Evolutionary conservation across 2,888 invertebrate genomes (phyloP), one percentile per base, ranked within the genome.

Genomic region (Gari tellinella): DNA sequence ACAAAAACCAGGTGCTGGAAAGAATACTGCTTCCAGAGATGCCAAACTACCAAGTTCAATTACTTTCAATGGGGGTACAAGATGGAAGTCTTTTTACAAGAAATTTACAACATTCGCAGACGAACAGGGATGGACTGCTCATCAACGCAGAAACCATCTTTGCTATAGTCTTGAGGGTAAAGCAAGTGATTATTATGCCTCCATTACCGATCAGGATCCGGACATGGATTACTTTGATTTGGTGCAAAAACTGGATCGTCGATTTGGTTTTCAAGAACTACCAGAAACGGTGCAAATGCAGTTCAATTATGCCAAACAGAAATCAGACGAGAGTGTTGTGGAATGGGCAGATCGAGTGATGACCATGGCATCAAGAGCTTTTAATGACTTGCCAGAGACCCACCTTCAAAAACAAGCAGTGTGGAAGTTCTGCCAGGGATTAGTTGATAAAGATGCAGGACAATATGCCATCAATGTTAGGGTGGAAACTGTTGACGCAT

Each of bases 281-380:
- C 56, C 57, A 12, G 65, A 65, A 56, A 60, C 66, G 12, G 38
- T 46, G 8, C 25, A 14, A 15, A 46, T 58, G 4, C 41, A n/a
- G 5, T 66, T 60, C 31, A 23, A 26, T 14, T 25, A 58, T 25
- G 57, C 65, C 10, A 3, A n/a, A 2, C 66, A 66, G 31, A n/a
- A 8, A 0, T 15, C n/a, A 10, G 58, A 51, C 7, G 66, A 66
- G 26, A 19, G 15, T 8, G 2, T 68, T 12, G 55, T 55, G 37
- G 60, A 61, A n/a, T 68, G 60, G 68, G 46, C 68, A 2, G 68
- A 68, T 21, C 14, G 61, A 14, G 55, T 68, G 12, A 15, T 55
- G 12, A 55, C 60, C n/a, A 25, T 68, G 2, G 53, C 55, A 19
- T 25, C 41, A 19, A 65, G 56, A 21, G 51, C 66, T 2, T 66